A percentile compares a stretch with the other conserved stretches of the same genome.
Conservation (phyloP, 2,888 invertebrate genomes). For the Chloroclystis v-ata region DNA sequence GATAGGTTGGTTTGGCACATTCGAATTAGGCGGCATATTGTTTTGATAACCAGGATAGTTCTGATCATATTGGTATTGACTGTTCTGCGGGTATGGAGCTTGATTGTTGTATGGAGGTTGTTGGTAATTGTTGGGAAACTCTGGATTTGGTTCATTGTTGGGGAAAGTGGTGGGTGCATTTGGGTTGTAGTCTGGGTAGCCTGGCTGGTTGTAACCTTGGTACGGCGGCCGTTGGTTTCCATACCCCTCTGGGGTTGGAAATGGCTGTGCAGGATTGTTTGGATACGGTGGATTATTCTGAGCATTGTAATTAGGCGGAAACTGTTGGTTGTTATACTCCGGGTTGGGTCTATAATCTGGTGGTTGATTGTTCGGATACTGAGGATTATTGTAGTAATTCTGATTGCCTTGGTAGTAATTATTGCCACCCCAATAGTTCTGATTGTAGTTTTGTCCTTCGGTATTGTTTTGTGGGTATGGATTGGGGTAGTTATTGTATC, state of each 20-base stretch:
- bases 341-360: constrained; percentile 53
- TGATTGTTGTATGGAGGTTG: constrained; percentile 47
- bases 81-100: constrained; percentile 46
- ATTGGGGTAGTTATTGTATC: constrained; percentile 64
- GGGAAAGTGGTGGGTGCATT: constrained; percentile 44
- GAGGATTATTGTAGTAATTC: constrained; percentile 64
- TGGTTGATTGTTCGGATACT: constrained; percentile 57
- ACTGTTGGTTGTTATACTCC: constrained; percentile 40
- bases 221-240: constrained; percentile 56
- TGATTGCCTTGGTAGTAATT: constrained; percentile 57
- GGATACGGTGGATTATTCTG: constrained; percentile 50
- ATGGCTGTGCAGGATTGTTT: constrained; percentile 52
- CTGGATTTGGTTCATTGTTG: constrained; percentile 45
- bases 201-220: constrained; percentile 46
- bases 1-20: constrained; percentile 30
- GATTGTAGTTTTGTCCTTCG: constrained; percentile 60
- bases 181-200: constrained; percentile 54
- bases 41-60: constrained; percentile 52
- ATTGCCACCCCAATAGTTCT: constrained; percentile 66
- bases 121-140: constrained; percentile 48
- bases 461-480: constrained; percentile 60
- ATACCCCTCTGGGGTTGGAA: constrained; percentile 53
- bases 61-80: constrained; percentile 53
- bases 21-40: constrained; percentile 42
- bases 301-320: constrained; percentile 50